These are phyloP conservation scores for Sorex maritimensis DNA, from an alignment of 2,797 vertebrate species.

Conservation along the genomic window DNA sequence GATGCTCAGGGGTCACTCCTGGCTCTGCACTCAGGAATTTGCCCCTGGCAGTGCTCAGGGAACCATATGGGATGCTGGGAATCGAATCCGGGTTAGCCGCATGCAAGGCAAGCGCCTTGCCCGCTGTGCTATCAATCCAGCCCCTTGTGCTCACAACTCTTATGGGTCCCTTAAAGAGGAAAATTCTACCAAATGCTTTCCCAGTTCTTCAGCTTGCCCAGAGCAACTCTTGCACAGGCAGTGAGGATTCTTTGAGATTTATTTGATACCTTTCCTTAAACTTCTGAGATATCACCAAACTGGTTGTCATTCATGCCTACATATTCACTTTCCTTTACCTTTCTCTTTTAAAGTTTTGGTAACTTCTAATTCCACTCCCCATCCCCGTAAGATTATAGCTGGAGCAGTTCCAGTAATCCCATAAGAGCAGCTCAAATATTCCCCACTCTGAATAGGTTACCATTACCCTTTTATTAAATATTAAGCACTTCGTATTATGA, in stretches of 20 bases:
- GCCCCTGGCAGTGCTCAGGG: too few species aligned
- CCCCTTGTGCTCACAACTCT: too few species aligned
- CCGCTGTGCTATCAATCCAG: too few species aligned
- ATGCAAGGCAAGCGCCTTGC: too few species aligned
- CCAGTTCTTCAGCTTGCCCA: background rate
- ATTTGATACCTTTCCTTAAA: background rate
- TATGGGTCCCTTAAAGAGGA: too few species aligned
- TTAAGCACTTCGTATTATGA: background rate
- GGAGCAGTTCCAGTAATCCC: background rate
- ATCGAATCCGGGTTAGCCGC: too few species aligned
- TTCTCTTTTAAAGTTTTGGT: background rate
- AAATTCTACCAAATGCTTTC: too few species aligned
- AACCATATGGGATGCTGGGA: too few species aligned
- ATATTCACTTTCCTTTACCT: background rate
- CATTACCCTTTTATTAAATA: background rate
- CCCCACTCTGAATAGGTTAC: background rate
- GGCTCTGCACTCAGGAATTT: too few species aligned
- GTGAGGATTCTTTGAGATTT: background rate
- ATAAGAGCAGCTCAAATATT: background rate
- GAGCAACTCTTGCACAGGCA: background rate
- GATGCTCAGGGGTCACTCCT: too few species aligned
- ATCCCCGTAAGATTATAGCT: background rate
- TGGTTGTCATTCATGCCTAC: background rate
- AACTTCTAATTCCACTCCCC: background rate
- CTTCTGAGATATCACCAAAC: background rate